Conservation (phyloP, 2,797 vertebrate species). For the Champsocephalus esox region DNA sequence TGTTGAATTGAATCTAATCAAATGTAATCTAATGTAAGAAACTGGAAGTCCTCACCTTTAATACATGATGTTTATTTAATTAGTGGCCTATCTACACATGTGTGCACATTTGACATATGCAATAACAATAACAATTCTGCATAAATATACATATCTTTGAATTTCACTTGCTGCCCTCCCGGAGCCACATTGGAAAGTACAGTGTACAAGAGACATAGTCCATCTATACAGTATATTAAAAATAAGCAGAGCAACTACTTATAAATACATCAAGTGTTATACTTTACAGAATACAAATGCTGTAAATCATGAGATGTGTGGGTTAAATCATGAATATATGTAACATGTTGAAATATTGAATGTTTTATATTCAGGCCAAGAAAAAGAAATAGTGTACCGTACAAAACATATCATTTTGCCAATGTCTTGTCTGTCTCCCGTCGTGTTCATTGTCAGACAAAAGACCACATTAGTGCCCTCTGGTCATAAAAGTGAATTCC, state of each 20-base stretch:
- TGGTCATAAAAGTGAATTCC: conserved; percentile 74
- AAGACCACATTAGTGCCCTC: conserved; percentile 60
- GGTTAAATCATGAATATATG: no score
- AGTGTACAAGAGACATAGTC: conserved; percentile 5
- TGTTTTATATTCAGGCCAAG: no score
- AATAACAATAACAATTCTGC: not conserved
- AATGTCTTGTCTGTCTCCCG: conserved; percentile 36
- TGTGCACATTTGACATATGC: not conserved
- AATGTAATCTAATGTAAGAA: not conserved
- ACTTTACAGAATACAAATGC: not conserved
- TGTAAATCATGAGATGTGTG: no score
- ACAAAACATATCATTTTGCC: conserved; percentile 44
- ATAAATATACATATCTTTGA: not conserved
- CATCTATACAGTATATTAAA: conserved; percentile 4
- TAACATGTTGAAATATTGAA: no score
- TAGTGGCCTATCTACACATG: no score
- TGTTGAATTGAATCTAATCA: not conserved
- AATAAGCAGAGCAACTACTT: no score
- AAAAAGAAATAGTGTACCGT: not conserved
- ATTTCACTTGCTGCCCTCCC: conserved; percentile 5
- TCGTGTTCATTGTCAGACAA: conserved; percentile 52
- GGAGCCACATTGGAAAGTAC: conserved; percentile 10
- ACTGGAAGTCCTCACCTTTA: not conserved
- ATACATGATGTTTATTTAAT: not conserved
- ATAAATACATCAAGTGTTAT: conserved; percentile 34